These are phyloP conservation scores for Trididemnum nubilum DNA, from an alignment of 23 tunicate genomes.

Conservation along the genomic window DNA sequence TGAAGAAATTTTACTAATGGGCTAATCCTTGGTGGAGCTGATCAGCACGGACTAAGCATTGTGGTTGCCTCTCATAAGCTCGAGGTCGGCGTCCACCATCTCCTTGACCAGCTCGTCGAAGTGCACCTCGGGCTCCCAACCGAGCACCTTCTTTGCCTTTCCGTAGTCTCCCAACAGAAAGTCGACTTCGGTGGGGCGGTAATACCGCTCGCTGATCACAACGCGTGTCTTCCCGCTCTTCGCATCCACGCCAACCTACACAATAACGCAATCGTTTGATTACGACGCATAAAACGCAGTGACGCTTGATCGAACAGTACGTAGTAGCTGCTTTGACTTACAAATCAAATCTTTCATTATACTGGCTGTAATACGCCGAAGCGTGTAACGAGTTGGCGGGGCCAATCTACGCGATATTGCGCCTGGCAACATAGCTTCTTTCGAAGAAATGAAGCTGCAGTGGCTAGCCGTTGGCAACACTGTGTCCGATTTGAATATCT, in stretches of 20 bases:
- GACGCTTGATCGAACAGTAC: background rate
- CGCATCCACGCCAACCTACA: slow-evolving; percentile 70
- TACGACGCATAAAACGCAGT: background rate
- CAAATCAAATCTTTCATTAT: too few species aligned
- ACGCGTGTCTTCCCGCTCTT: slow-evolving; percentile 54
- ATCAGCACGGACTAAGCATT: too few species aligned
- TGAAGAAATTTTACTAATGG: too few species aligned
- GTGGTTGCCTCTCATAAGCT: slow-evolving; percentile 75
- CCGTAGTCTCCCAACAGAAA: slow-evolving; percentile 83
- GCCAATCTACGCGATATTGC: too few species aligned
- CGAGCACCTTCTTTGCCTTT: slow-evolving; percentile 79
- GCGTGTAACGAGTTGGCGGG: too few species aligned
- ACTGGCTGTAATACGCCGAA: too few species aligned
- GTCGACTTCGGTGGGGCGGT: slow-evolving; percentile 95
- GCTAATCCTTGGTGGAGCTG: too few species aligned
- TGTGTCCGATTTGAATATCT: too few species aligned
- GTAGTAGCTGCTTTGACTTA: too few species aligned
- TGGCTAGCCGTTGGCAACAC: too few species aligned
- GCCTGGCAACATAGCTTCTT: too few species aligned
- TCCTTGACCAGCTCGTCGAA: slow-evolving; percentile 90
- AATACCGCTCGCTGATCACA: slow-evolving; percentile 63
- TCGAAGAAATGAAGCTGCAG: too few species aligned
- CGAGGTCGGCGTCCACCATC: slow-evolving; percentile 88
- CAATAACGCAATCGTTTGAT: background rate
- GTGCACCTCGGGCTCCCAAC: slow-evolving; percentile 80